A percentile compares a stretch with the other conserved stretches of the same genome.
phyloP scores from a whole-genome alignment of 2,113 vertebrate species.

The Mustela lutreola region DNA sequence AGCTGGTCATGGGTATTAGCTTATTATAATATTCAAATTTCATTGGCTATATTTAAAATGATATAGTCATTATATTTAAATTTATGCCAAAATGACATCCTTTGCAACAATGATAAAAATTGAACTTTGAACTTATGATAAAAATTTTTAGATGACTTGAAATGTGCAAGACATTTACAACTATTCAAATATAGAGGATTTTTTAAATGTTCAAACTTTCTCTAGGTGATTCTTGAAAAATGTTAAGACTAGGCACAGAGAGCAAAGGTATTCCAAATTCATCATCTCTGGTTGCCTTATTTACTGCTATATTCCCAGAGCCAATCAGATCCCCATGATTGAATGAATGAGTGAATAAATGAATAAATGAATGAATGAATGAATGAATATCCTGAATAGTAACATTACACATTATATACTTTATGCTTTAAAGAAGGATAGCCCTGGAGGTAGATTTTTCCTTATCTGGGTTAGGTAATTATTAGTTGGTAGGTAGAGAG shows the following conservation, averaged over 20 bases:
- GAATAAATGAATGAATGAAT: not conserved
- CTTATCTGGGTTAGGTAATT: not conserved
- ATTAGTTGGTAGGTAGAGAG: not conserved
- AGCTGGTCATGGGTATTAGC: not conserved
- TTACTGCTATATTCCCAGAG: not conserved
- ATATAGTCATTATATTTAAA: not conserved
- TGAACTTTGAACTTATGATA: not conserved
- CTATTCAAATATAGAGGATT: not conserved
- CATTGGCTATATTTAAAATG: not conserved
- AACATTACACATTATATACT: not conserved
- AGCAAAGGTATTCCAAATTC: not conserved
- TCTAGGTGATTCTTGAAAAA: not conserved
- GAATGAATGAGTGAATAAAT: not conserved
- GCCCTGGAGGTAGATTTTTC: not conserved
- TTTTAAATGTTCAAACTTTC: not conserved
- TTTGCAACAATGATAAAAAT: not conserved
- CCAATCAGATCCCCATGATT: not conserved
- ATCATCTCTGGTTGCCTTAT: not conserved
- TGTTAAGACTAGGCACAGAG: not conserved
- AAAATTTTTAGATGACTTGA: conserved; percentile 21
- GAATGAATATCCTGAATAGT: not conserved
- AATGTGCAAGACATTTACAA: not conserved
- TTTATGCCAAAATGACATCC: not conserved
- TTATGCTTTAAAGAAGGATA: not conserved
- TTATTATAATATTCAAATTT: conserved; percentile 13